phyloP scores from a whole-genome alignment of 2,888 invertebrate genomes.

The Entomobrya proxima region DNA sequence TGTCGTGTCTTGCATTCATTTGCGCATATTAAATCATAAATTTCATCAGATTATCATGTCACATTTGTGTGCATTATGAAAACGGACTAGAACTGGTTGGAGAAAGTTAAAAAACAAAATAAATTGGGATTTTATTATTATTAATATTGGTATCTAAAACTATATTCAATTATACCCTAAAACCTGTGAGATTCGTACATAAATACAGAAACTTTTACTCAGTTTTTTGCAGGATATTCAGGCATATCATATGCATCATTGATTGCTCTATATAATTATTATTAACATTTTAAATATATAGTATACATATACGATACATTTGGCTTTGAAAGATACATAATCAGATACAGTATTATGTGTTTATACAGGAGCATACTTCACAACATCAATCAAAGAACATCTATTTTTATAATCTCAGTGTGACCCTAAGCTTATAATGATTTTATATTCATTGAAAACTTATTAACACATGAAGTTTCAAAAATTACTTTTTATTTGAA shows the following conservation, averaged over 20 bases:
- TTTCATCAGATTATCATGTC: neutral
- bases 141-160: conserved; percentile 55
- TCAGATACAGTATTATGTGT: conserved; percentile 19
- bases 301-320: neutral
- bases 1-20: no score
- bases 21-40: neutral
- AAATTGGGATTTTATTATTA: conserved; percentile 57
- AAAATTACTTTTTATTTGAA: neutral
- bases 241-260: conserved; percentile 11
- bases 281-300: conserved; percentile 5
- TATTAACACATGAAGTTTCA: neutral
- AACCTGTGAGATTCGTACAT: conserved; percentile 47
- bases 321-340: conserved; percentile 45
- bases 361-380: neutral
- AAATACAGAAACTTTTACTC: conserved; percentile 55
- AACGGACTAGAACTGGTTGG: conserved; percentile 8
- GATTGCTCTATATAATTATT: conserved; percentile 27
- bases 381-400: neutral
- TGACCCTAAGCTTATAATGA: no score
- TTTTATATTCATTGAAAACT: neutral
- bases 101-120: conserved; percentile 57
- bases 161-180: conserved; percentile 34
- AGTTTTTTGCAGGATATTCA: conserved; percentile 39
- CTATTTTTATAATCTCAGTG: neutral
- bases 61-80: neutral